Evolutionary conservation across 1,140 invertebrate species (phyloP).

Genomic region (Temnothorax nylanderi): DNA sequence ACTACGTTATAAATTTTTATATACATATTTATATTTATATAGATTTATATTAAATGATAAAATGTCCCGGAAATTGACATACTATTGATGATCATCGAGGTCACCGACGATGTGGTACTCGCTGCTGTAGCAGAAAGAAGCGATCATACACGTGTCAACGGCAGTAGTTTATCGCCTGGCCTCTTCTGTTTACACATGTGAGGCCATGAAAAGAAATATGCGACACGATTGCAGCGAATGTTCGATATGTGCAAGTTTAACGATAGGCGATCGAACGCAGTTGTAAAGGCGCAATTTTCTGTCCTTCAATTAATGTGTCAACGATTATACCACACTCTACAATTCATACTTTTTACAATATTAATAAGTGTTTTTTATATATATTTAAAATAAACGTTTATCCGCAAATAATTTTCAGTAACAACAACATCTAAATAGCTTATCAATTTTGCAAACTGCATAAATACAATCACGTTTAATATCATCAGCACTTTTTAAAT

Average conservation of each 20-base stretch:
- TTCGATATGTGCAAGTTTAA: conserved; percentile 14
- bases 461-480: not conserved
- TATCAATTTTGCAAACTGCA: not conserved
- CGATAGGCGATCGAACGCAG: conserved; percentile 10
- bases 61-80: not conserved
- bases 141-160: not conserved
- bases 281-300: conserved; percentile 2
- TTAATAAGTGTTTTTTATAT: not conserved
- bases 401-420: not conserved
- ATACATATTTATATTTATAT: too few relatives aligned
- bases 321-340: not conserved
- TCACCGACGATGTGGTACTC: not conserved
- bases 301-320: not conserved
- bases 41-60: not conserved
- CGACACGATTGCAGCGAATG: conserved; percentile 8
- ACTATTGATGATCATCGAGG: not conserved
- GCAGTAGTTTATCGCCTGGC: not conserved
- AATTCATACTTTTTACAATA: not conserved
- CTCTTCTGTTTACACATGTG: conserved; percentile 22
- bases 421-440: not conserved
- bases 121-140: not conserved
- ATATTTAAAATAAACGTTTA: not conserved
- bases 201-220: conserved; percentile 4
- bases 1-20: not conserved
- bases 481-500: not conserved